Evolutionary conservation across 2,888 invertebrate genomes (phyloP), one percentile per base, ranked within the genome.

Genomic region (Dorcus hopei): DNA sequence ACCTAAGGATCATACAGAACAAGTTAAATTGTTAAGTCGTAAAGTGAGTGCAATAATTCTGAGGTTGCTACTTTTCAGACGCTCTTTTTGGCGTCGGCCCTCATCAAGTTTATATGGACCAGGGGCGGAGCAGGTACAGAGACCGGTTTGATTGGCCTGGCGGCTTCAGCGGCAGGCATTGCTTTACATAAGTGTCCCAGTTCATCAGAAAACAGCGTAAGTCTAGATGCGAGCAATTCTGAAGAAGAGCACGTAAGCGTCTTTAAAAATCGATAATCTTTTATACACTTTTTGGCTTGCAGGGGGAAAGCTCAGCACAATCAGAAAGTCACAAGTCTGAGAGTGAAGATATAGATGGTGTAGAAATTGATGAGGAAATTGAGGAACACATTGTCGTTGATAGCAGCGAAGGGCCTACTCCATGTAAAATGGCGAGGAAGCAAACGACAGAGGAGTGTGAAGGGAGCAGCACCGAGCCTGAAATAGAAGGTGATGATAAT

Each of bases 91-190:
- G 92, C 95, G 2, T 95, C 94, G 3, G 93, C 94, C 1, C 79
- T 96, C 61, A 92, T 92, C 66, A 95, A 95, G 72, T 89, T 93
- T 68, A 89, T 96, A 77, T 96, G 95, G 95, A 90, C 92, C 1
- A 88, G 92, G 23, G 88, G 87, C 47, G 81, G 79, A 52, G 68
- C 73, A 7, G 80, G 74, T 66, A 77, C 71, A 65, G 81, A 70
- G 70, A 71, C 77, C 7, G 77, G 78, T 41, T 65, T 78, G 38
- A 78, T 78, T 16, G 76, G 77, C 57, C 71, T 78, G 40, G 77
- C 77, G 3, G 77, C 78, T 1, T 72, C 76, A 3, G 82, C 68
- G 74, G 71, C 81, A 77, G 79, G 81, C 72, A 72, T 77, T 53
- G 68, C 76, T 11, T 77, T 82, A 64, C 85, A 79, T 66, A 84